These are phyloP conservation scores for Cremastinae sp. DNA, from an alignment of 2,888 invertebrate genomes.

Conservation along the genomic window DNA sequence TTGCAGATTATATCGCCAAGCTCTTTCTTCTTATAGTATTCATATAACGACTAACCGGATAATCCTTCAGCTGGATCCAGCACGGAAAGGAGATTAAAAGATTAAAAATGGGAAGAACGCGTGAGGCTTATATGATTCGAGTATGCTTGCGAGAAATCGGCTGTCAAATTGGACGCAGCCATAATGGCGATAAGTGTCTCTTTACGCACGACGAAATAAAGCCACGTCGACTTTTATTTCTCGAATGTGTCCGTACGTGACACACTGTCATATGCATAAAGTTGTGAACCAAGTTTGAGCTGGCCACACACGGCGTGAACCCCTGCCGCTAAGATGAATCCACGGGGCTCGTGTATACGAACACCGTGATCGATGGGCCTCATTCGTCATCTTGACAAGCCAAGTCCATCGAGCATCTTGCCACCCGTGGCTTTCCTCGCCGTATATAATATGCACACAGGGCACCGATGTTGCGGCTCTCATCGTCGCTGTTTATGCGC, in stretches of 20 bases:
- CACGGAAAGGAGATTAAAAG: slow-evolving; percentile 10
- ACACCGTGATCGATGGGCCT: slow-evolving; percentile 64
- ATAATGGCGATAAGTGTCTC: slow-evolving; percentile 22
- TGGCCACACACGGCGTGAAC: slow-evolving; percentile 52
- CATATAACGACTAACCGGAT: slow-evolving; percentile 7
- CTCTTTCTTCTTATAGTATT: background rate
- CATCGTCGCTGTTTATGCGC: slow-evolving; percentile 42
- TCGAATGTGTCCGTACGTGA: slow-evolving; percentile 27
- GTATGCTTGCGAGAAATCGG: slow-evolving; percentile 19
- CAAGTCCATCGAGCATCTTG: slow-evolving; percentile 64
- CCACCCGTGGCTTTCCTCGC: slow-evolving; percentile 53
- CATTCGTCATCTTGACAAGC: slow-evolving; percentile 71
- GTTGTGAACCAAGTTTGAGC: slow-evolving; percentile 26
- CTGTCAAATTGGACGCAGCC: slow-evolving; percentile 10
- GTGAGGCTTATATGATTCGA: slow-evolving; percentile 12
- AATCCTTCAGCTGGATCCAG: slow-evolving; percentile 9
- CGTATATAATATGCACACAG: slow-evolving; percentile 6
- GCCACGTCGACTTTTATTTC: slow-evolving; percentile 35
- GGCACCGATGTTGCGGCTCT: slow-evolving; percentile 19
- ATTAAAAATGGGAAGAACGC: slow-evolving; percentile 15
- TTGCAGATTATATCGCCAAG: slow-evolving; percentile 22
- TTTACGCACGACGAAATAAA: slow-evolving; percentile 32
- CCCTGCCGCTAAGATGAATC: slow-evolving; percentile 31
- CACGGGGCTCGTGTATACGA: slow-evolving; percentile 48
- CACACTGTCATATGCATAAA: slow-evolving; percentile 38